Percentiles rank a stretch among this genome's conserved stretches.
Conservation (phyloP, 2,888 invertebrate species). For the Ophioninae sp. region DNA sequence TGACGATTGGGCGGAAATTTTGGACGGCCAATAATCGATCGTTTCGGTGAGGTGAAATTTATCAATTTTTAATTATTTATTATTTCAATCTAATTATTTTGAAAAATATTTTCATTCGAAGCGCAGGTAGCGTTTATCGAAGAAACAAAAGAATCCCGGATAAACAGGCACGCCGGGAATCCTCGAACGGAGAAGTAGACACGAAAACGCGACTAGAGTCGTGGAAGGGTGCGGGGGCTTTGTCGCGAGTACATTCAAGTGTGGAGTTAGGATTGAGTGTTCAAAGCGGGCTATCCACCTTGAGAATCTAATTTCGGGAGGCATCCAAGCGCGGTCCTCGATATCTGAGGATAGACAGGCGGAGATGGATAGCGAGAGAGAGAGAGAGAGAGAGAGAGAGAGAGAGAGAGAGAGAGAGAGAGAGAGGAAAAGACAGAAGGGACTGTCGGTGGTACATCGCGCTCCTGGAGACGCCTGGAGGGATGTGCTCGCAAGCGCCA, state of each 20-base stretch:
- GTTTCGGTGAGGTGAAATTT: not conserved
- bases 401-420: not conserved
- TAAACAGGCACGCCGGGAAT: too few species aligned
- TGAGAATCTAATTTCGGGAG: constrained; percentile 56
- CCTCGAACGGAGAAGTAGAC: not conserved
- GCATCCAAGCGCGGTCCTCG: constrained; percentile 32
- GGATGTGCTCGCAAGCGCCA: constrained; percentile 51
- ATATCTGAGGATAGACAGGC: constrained; percentile 25
- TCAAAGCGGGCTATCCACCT: constrained; percentile 23
- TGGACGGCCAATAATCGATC: not conserved
- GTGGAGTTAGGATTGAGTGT: not conserved
- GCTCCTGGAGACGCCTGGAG: constrained; percentile 46
- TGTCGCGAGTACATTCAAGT: not conserved
- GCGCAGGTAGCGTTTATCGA: not conserved
- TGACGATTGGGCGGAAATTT: too few species aligned
- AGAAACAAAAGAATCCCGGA: too few species aligned
- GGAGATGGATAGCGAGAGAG: not conserved
- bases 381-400: not conserved
- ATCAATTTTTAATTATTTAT: too few species aligned
- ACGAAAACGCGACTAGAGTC: not conserved
- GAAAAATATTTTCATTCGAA: too few species aligned
- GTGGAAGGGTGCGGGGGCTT: not conserved
- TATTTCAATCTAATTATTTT: too few species aligned
- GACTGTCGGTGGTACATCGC: constrained; percentile 18
- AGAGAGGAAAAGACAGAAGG: not conserved